Evolutionary conservation across 2,888 invertebrate species (phyloP), one percentile per base, ranked within the genome.

Genomic region (Ornithoptera priamus): DNA sequence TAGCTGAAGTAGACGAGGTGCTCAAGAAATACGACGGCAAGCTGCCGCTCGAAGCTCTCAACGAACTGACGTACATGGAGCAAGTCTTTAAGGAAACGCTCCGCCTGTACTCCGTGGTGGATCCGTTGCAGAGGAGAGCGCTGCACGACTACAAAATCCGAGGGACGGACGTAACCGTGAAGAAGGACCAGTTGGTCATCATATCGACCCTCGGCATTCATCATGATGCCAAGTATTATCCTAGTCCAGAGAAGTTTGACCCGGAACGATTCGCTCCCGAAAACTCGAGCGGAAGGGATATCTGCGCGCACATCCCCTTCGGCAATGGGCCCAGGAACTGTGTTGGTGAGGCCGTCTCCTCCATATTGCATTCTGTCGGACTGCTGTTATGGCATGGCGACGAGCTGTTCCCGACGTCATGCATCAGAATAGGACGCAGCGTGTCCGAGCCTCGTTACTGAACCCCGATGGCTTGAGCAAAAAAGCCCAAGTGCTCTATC

Each of bases 261-360:
- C 93, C 93, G 4, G 89, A 92, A 50, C 80, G 92, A 70, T 93
- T 93, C 78, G 77, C 81, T 18, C 68, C 81, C 0, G 83, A 86
- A 56, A 83, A 82, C 22, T 79, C 75, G 59, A 79, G 76, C n/a
- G 72, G 75, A 15, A 78, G 86, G 4, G 85, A 85, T 69, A 74
- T 82, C 0, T 87, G 84, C 71, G 85, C 85, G 2, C 91, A 82
- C 71, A 66, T 90, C 65, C 88, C 90, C 5, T 92, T 91, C 72
- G 90, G 90, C 58, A 79, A 81, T 30, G 90, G 90, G 12, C 89
- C 88, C 2, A 78, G 90, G 63, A 86, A 87, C 70, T 91, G 90
- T 72, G 88, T 89, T 8, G 90, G 89, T 89, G 76, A 81, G 84
- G 77, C 5, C 20, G 46, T 42, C 39, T 42, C n/a, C 18, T 12